phyloP scores from a whole-genome alignment of 92 coral and sea anemone species.

The Umimayanthus chanpuru region DNA sequence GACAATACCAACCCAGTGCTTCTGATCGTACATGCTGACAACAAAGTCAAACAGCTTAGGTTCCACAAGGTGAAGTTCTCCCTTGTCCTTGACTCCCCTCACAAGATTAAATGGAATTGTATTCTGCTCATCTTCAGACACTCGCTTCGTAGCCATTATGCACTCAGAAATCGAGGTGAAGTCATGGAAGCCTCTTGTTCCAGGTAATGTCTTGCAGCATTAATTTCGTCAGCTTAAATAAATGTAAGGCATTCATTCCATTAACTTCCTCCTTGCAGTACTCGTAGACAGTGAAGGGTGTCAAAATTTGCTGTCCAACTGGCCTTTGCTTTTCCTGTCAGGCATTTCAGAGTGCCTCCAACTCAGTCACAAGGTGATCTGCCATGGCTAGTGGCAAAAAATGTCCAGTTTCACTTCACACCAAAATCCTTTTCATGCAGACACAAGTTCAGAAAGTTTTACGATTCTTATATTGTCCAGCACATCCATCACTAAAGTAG shows the following conservation, averaged over 20 bases:
- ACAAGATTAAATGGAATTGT: constrained; percentile 46
- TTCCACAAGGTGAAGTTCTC: background rate
- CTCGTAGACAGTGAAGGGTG: background rate
- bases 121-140: constrained; percentile 44
- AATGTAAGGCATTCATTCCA: background rate
- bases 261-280: constrained; percentile 12
- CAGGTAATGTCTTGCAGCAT: background rate
- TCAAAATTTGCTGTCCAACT: constrained; percentile 27
- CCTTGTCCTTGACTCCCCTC: constrained; percentile 32
- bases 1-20: constrained; percentile 46
- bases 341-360: constrained; percentile 39
- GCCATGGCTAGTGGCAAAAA: too few species aligned
- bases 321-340: constrained; percentile 36
- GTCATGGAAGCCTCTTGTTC: too few species aligned
- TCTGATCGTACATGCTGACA: constrained; percentile 35
- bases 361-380: constrained; percentile 33
- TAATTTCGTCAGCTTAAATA: constrained; percentile 9
- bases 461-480: too few species aligned
- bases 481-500: too few species aligned
- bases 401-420: too few species aligned
- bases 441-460: too few species aligned
- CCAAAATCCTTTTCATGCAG: too few species aligned
- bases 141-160: constrained; percentile 41
- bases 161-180: too few species aligned
- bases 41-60: constrained; percentile 44